Base-by-base conservation (phyloP, 2,113 vertebrate genomes). In the Noctilio leporinus region DNA sequence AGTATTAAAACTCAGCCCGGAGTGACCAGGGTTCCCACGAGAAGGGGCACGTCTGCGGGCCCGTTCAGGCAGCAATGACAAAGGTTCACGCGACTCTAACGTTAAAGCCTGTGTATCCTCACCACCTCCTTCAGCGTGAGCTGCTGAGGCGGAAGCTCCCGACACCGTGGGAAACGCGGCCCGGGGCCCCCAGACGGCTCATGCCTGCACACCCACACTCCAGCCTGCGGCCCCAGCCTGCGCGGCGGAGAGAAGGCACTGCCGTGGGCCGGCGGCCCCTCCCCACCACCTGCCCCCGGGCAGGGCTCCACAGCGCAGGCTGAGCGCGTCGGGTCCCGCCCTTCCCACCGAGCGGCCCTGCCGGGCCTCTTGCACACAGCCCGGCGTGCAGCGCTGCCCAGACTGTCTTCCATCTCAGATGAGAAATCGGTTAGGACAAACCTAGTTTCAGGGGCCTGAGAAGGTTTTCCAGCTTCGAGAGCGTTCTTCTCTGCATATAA, bases 301-400 rank as follows among this genome's bases (percentile, higher is more conserved):
- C n/a, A n/a, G 38, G 1, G 4, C 55, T 40, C 2, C 4, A 7
- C 0, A 8, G 43, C 9, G 4, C 43, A 28, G 38, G 26, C 2
- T 19, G 10, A 20, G 59, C 33, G 0, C 6, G 3, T 1, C 40
- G 24, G 62, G 1, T 20, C 22, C 0, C 0, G 47, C 57, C 90
- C 20, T 33, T 38, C 6, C 14, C 67, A 6, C 4, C 9, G n/a
- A 43, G n/a, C 12, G 0, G 7, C 69, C 11, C 38, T 1, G 19
- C 17, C 11, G 7, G 33, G 51, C 30, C 30, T 38, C 69, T 47
- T 38, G 49, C 45, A 4, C 4, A 57, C 12, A 28, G 30, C 81
- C 43, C 0, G 0, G 49, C 2, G 22, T 49, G 62, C 7, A 5
- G 72, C 20, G 43, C 57, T 10, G 80, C 51, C n/a, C 19, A 1